Evolutionary conservation across 1,140 invertebrate genomes (phyloP).

Genomic region (Cataglyphis hispanica): DNA sequence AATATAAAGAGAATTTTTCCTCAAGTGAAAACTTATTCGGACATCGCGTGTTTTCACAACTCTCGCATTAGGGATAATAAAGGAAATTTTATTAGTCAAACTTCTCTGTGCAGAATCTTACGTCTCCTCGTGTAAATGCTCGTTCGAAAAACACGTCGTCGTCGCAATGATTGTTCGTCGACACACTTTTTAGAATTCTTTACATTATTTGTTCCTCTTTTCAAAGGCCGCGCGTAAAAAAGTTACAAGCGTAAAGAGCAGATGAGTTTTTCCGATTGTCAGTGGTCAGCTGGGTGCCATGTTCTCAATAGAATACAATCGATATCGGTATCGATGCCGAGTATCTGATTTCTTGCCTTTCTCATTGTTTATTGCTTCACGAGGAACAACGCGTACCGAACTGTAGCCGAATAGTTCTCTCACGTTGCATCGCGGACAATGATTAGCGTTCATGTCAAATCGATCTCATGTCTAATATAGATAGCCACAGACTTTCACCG

Average conservation of each 20-base stretch:
- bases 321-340: conserved; percentile 40
- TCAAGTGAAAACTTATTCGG: conserved; percentile 34
- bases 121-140: neutral
- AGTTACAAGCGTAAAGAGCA: conserved; percentile 21
- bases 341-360: conserved; percentile 15
- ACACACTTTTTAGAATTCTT: conserved; percentile 1
- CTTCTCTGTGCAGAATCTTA: neutral
- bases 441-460: conserved; percentile 58
- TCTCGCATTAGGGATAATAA: neutral
- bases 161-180: neutral
- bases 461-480: conserved; percentile 33
- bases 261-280: conserved; percentile 44
- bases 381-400: conserved; percentile 10
- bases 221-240: conserved; percentile 19
- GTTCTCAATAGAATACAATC: neutral
- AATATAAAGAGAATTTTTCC: conserved; percentile 35
- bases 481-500: conserved; percentile 54
- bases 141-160: neutral
- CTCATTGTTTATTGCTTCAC: neutral
- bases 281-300: conserved; percentile 15
- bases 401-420: neutral
- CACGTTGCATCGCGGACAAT: conserved; percentile 37
- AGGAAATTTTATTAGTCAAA: conserved; percentile 5
- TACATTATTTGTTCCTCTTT: conserved; percentile 13
- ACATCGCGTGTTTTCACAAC: conserved; percentile 36